Conservation (phyloP, 2,797 vertebrate species). For the Poliocrania exsul region DNA sequence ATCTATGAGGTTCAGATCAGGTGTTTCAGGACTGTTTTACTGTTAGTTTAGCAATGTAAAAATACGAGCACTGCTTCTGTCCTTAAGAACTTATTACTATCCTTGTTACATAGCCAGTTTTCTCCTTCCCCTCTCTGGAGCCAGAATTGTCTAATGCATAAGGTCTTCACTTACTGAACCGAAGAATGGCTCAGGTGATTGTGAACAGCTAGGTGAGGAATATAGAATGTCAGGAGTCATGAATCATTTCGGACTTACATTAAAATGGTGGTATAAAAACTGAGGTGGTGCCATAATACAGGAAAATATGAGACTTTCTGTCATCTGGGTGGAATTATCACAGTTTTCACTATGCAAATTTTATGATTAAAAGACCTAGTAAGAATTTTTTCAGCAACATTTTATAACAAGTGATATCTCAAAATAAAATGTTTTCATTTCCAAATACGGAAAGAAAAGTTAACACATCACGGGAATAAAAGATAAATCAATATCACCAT, state of each 20-base stretch:
- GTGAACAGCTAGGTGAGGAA: not conserved
- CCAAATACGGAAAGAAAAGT: not conserved
- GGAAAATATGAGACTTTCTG: not conserved
- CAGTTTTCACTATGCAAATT: not conserved
- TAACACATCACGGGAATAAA: not conserved
- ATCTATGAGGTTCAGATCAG: not conserved
- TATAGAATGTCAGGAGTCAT: not conserved
- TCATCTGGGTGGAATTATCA: not conserved
- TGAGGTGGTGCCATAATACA: not conserved
- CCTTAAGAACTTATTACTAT: not conserved
- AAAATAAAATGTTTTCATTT: not conserved
- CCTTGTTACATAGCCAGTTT: not conserved
- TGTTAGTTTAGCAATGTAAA: not conserved
- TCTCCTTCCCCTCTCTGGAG: not conserved
- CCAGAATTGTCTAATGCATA: rapidly evolving
- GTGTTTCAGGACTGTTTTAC: not conserved
- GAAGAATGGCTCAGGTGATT: not conserved
- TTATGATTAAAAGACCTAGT: not conserved
- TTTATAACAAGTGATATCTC: not conserved
- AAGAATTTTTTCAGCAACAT: not conserved
- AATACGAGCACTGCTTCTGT: not conserved
- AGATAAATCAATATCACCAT: not conserved
- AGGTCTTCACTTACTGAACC: no score
- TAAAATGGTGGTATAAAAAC: not conserved
- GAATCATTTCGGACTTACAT: not conserved